These are phyloP conservation scores for Drosophila littoralis DNA, from an alignment of 1,140 invertebrate genomes.

Conservation along the genomic window DNA sequence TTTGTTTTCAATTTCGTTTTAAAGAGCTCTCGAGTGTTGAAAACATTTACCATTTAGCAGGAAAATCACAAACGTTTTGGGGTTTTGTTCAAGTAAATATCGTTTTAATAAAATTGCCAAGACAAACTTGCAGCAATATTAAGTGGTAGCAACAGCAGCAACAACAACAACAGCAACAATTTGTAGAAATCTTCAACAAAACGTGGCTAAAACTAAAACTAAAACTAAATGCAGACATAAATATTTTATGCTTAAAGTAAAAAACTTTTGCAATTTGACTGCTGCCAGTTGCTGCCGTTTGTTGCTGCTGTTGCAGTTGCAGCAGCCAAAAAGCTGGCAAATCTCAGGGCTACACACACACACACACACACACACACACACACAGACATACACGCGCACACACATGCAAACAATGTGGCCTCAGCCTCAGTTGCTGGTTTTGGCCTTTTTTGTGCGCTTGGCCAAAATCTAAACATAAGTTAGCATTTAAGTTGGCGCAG, in stretches of 20 bases:
- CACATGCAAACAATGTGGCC: constrained; percentile 65
- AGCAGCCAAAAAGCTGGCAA: constrained; percentile 57
- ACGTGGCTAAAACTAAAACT: constrained; percentile 73
- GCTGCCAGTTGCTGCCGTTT: constrained; percentile 40
- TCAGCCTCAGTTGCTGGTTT: constrained; percentile 56
- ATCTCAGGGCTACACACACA: constrained; percentile 49
- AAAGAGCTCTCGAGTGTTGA: neutral
- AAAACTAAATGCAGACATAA: constrained; percentile 80
- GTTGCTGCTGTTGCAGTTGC: constrained; percentile 49
- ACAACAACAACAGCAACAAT: constrained; percentile 40
- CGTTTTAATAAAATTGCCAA: constrained; percentile 72
- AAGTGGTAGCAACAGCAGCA: constrained; percentile 19
- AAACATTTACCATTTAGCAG: constrained; percentile 25
- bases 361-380: constrained; percentile 22
- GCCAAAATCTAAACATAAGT: constrained; percentile 77
- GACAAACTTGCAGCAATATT: constrained; percentile 63
- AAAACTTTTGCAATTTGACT: constrained; percentile 81
- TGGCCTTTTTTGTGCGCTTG: constrained; percentile 59
- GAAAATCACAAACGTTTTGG: constrained; percentile 27
- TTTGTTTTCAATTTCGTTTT: neutral
- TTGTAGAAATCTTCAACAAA: constrained; percentile 62
- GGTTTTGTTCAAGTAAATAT: constrained; percentile 55
- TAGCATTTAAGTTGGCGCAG: constrained; percentile 80
- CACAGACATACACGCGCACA: constrained; percentile 12
- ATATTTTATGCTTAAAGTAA: constrained; percentile 82